Base-by-base conservation (phyloP, 64 coral and sea anemone genomes). In the Montipora sp. region DNA sequence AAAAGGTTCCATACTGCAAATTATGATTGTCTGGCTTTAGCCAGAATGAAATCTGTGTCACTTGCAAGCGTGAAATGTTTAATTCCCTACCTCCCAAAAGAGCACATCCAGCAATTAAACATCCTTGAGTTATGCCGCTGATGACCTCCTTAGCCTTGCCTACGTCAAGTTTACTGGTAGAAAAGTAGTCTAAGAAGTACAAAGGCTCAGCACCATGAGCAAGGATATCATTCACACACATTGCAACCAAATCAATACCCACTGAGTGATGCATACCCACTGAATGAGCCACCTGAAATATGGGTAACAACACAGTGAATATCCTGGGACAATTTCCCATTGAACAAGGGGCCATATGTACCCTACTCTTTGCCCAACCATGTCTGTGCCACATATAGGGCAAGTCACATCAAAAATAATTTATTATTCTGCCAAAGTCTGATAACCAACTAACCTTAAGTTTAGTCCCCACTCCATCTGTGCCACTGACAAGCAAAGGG, bases 141-240 rank as follows among this genome's bases (percentile, higher is more conserved):
- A 98, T 90, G 2, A 98, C 89, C 47, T 92, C 92, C 79, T 94
- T 98, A 3, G 96, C 90, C 20, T 95, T 87, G 19, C 80, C 90
- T 14, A 89, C 75, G 24, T 98, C 96, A 10, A 98, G 74, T 24
- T 90, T 92, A 4, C 93, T 87, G 14, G 89, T 95, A 3, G 96
- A 93, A 88, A 98, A 98, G 65, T 98, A 98, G 57, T 98, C 96
- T 49, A 98, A 93, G 76, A 98, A 98, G 60, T 83, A 98, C 3
- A 98, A 63, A 3, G 96, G 96, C 55, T 98, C 96, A 5, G 96
- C 96, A 60, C 96, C 96, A 87, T 98, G 96, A 3, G 96, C 96
- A 24, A 98, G 67, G 19, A 98, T 98, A 69, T 98, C 96, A 90
- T 98, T 98, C 9, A 98, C 96, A 48, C 96, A 98, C 96, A 98